Percentiles rank a stretch among this genome's conserved stretches.
These are phyloP conservation scores for Drosophila meridionalis DNA, from an alignment of 2,888 invertebrate species.

Conservation along the genomic window DNA sequence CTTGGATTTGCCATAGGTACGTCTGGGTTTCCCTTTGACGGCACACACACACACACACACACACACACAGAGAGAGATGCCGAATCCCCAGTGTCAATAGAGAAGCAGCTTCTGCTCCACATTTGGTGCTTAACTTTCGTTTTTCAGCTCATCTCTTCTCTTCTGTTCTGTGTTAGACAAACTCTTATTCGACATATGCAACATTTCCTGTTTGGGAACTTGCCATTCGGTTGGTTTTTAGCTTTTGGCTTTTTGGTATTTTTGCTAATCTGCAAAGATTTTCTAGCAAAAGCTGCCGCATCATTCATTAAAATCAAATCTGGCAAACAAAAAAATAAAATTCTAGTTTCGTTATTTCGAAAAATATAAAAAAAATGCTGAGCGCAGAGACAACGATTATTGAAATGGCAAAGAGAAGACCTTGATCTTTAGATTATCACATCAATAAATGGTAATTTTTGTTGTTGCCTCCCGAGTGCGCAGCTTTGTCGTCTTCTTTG, in stretches of 20 bases:
- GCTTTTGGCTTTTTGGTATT: slow-evolving; percentile 9
- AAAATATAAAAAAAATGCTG: slow-evolving; percentile 7
- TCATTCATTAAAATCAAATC: slow-evolving; percentile 39
- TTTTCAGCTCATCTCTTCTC: slow-evolving; percentile 8
- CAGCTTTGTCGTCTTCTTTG: slow-evolving; percentile 41
- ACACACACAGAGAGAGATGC: neutral
- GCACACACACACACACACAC: slow-evolving; percentile 30
- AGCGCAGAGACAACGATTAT: slow-evolving; percentile 34
- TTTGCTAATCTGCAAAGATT: slow-evolving; percentile 37
- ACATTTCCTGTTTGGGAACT: slow-evolving; percentile 50
- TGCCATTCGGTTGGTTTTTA: slow-evolving; percentile 17
- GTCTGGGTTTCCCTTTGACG: slow-evolving; percentile 34
- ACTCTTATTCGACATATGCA: slow-evolving; percentile 20
- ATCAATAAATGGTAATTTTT: slow-evolving; percentile 73
- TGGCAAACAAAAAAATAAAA: slow-evolving; percentile 33
- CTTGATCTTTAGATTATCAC: slow-evolving; percentile 80
- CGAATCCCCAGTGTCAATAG: slow-evolving; percentile 56
- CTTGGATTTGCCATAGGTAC: slow-evolving; percentile 36
- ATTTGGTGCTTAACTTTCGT: slow-evolving; percentile 64
- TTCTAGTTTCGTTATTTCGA: slow-evolving; percentile 68
- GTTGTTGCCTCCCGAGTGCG: slow-evolving; percentile 28
- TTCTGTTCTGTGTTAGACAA: neutral
- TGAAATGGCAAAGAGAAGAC: slow-evolving; percentile 77
- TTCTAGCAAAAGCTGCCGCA: slow-evolving; percentile 22
- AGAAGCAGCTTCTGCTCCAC: slow-evolving; percentile 53